These are phyloP conservation scores for Probaryconus sp. DNA, from an alignment of 1,140 invertebrate genomes.

Conservation along the genomic window DNA sequence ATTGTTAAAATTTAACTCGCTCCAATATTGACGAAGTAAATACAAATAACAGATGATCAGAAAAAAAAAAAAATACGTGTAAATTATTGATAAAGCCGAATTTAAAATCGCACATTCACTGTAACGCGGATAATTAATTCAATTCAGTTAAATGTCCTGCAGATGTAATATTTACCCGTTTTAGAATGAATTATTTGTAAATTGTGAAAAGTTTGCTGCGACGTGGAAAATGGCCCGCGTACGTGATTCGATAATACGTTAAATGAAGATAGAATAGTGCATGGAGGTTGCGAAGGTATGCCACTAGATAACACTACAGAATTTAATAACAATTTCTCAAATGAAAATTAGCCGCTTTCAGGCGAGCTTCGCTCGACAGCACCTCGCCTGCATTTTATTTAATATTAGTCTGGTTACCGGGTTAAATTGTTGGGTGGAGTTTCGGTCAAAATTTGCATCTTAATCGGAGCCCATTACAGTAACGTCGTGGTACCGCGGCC, in stretches of 20 bases:
- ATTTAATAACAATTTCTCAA: conserved; percentile 74
- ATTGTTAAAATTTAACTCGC: no score
- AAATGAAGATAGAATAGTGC: conserved; percentile 13
- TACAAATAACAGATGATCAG: no score
- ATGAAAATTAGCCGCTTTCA: conserved; percentile 72
- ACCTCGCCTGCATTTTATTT: conserved; percentile 67
- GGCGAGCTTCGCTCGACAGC: conserved; percentile 31
- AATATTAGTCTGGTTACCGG: conserved; percentile 70
- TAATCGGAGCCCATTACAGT: conserved; percentile 75
- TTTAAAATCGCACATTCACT: no score
- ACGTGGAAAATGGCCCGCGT: conserved; percentile 21
- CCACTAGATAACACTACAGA: conserved; percentile 25
- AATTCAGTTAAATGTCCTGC: no score
- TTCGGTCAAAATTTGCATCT: conserved; percentile 73
- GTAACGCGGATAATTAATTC: no score
- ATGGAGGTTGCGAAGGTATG: conserved; percentile 3
- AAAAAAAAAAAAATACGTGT: no score
- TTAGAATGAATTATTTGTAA: conserved; percentile 46
- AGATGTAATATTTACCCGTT: no score
- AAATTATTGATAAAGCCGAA: no score
- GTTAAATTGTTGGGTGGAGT: conserved; percentile 70
- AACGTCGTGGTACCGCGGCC: conserved; percentile 68
- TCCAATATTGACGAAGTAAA: no score
- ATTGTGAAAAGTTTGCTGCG: conserved; percentile 28
- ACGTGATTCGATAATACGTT: conserved; percentile 25